Evolutionary conservation across 2,888 invertebrate species (phyloP).

Genomic region (Gibbula magus): DNA sequence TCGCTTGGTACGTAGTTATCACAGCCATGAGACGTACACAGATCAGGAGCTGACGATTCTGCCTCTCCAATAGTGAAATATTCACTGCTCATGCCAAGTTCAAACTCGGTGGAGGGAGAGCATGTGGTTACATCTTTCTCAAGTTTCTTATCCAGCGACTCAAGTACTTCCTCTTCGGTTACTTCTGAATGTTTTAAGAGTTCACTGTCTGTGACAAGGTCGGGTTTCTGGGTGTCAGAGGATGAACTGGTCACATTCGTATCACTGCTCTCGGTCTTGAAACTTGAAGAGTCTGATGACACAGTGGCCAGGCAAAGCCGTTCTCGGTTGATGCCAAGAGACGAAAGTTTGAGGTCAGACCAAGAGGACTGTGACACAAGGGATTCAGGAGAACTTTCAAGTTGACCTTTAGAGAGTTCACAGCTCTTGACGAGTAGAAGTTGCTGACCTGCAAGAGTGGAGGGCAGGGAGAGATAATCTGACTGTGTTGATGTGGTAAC

Average conservation of each 20-base stretch:
- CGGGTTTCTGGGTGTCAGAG: background rate
- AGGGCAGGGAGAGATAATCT: slow-evolving; percentile 15
- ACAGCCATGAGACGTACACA: background rate
- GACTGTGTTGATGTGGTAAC: background rate
- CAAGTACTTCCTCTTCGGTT: background rate
- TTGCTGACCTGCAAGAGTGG: slow-evolving; percentile 17
- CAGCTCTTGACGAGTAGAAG: slow-evolving; percentile 4
- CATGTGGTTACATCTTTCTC: background rate
- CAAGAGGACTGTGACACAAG: slow-evolving; percentile 15
- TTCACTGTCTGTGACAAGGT: slow-evolving; percentile 7
- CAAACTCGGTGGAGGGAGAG: background rate
- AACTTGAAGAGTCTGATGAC: slow-evolving; percentile 7
- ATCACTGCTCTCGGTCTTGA: slow-evolving; percentile 6
- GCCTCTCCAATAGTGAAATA: background rate
- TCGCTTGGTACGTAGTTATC: background rate
- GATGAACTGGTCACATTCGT: background rate
- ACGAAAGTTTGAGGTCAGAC: background rate
- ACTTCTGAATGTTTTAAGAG: background rate
- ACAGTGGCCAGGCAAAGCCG: background rate
- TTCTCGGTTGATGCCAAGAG: background rate
- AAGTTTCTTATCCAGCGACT: background rate
- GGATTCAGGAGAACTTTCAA: slow-evolving; percentile 25
- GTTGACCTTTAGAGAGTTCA: background rate
- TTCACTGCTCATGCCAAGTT: slow-evolving; percentile 1
- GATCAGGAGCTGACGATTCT: background rate